Evolutionary conservation across 2,888 invertebrate species (phyloP).

Genomic region (Pollenia labialis): DNA sequence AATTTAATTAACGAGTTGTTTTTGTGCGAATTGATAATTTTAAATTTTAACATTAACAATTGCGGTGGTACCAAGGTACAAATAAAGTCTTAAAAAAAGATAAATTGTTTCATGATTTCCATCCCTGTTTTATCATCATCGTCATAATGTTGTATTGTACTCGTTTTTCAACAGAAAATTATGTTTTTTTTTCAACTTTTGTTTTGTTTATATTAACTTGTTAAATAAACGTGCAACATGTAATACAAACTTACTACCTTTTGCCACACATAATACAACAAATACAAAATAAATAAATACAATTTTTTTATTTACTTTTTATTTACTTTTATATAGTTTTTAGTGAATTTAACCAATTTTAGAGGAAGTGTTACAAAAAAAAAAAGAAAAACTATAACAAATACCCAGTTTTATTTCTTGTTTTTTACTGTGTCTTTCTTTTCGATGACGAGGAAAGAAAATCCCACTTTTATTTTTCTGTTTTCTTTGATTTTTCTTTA

Average conservation of each 20-base stretch:
- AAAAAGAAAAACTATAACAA: slow-evolving; percentile 61
- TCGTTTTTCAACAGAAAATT: slow-evolving; percentile 39
- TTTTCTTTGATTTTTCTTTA: slow-evolving; percentile 49
- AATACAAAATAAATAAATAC: slow-evolving; percentile 26
- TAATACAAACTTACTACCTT: slow-evolving; percentile 65
- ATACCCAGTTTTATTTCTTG: slow-evolving; percentile 71
- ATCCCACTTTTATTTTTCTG: slow-evolving; percentile 62
- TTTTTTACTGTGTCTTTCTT: slow-evolving; percentile 45
- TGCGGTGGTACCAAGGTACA: no score
- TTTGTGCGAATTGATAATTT: no score
- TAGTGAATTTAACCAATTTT: slow-evolving; percentile 67
- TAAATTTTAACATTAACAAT: no score
- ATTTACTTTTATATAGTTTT: slow-evolving; percentile 33
- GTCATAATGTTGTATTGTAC: slow-evolving; percentile 2
- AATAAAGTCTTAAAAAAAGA: no score
- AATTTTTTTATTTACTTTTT: slow-evolving; percentile 20
- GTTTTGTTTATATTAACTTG: slow-evolving; percentile 57
- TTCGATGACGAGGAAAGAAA: slow-evolving; percentile 41
- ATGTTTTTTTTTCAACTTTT: slow-evolving; percentile 25
- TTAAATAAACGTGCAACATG: slow-evolving; percentile 70
- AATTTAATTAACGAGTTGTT: no score
- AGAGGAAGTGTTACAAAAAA: slow-evolving; percentile 72
- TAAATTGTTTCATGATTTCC: no score
- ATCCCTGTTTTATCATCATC: slow-evolving; percentile 10
- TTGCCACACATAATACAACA: slow-evolving; percentile 54